A percentile compares a stretch with the other conserved stretches of the same genome.
phyloP scores from a whole-genome alignment of 35 echinoderm and acorn worm genomes.

The Lytechinus variegatus region DNA sequence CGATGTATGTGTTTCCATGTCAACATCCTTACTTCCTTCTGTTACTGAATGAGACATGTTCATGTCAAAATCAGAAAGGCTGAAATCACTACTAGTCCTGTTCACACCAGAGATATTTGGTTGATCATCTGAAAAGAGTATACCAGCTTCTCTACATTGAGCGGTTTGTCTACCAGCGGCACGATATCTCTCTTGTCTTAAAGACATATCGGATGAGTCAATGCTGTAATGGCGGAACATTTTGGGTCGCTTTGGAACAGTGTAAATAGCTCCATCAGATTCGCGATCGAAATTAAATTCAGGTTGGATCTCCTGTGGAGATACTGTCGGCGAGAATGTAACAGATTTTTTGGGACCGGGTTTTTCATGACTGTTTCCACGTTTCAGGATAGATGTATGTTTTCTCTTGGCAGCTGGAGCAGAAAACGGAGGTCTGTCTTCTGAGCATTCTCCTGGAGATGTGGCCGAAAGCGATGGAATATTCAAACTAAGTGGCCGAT shows the following conservation, averaged over 20 bases:
- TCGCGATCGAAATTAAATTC: constrained; percentile 29
- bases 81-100: constrained; percentile 10
- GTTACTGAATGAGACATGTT: not conserved
- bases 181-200: constrained; percentile 34
- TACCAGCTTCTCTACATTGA: constrained; percentile 18
- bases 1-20: constrained; percentile 29
- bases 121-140: constrained; percentile 10
- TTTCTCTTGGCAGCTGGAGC: constrained; percentile 66
- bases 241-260: constrained; percentile 64
- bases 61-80: not conserved
- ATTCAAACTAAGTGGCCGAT: constrained; percentile 78
- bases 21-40: constrained; percentile 42
- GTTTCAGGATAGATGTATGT: constrained; percentile 85
- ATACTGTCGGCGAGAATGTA: constrained; percentile 85
- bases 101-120: constrained; percentile 23
- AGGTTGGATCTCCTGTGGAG: constrained; percentile 50
- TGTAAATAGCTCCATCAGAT: constrained; percentile 36
- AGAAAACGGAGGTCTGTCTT: constrained; percentile 50
- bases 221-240: constrained; percentile 79
- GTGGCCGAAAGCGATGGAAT: constrained; percentile 68
- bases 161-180: constrained; percentile 37
- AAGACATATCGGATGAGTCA: constrained; percentile 66
- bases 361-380: constrained; percentile 70
- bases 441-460: constrained; percentile 26
- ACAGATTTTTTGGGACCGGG: constrained; percentile 85